Conservation (phyloP, 2,888 invertebrate genomes). For the Mantis religiosa region DNA sequence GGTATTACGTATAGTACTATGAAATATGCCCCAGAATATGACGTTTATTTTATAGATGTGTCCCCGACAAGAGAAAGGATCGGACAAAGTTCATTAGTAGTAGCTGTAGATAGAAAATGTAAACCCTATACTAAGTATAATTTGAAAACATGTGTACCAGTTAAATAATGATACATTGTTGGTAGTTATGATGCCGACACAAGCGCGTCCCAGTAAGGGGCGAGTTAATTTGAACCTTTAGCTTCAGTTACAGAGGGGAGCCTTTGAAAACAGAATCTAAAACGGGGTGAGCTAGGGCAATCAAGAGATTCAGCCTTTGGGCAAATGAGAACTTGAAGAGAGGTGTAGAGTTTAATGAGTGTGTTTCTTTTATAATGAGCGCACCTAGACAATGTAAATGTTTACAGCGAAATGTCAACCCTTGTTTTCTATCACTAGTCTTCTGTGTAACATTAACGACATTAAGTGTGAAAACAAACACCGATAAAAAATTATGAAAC, state of each 20-base stretch:
- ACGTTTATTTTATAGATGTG: too few species aligned
- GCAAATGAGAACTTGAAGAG: neutral
- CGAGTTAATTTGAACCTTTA: neutral
- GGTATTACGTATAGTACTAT: too few species aligned
- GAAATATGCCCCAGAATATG: too few species aligned
- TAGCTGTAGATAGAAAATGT: too few species aligned
- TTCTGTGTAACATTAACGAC: neutral
- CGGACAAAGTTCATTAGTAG: too few species aligned
- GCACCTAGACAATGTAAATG: neutral
- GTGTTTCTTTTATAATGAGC: neutral
- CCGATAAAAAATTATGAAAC: too few species aligned
- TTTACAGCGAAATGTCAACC: neutral
- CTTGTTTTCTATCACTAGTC: neutral
- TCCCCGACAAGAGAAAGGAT: too few species aligned
- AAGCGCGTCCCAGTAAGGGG: neutral
- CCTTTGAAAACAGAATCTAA: neutral
- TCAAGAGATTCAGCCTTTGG: neutral
- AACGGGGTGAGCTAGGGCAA: neutral
- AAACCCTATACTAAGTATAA: too few species aligned
- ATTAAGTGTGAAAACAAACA: neutral
- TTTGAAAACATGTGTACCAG: too few species aligned
- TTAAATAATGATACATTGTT: neutral
- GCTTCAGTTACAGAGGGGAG: neutral
- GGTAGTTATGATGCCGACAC: neutral
- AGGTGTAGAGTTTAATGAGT: neutral